Base-by-base conservation (phyloP, 2,113 vertebrate genomes). In the Erythrocercus mccallii region DNA sequence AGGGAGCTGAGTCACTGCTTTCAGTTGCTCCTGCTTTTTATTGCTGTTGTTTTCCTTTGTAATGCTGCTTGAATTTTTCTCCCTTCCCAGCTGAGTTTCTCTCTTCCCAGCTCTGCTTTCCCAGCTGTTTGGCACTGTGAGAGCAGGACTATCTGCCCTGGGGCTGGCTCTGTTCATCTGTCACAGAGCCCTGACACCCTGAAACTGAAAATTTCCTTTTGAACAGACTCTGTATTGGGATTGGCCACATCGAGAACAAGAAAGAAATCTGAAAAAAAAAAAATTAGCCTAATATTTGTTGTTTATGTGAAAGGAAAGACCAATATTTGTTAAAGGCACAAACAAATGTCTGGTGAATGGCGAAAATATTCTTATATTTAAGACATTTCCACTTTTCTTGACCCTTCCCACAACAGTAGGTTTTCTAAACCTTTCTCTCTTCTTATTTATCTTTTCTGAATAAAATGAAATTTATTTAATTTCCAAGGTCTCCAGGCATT, bases 111-210 rank as follows among this genome's bases (percentile, higher is more conserved):
- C 12, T 11, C 7, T 60, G 35, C 57, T 81, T 42, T n/a, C 27
- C 38, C 48, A 90, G 35, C 30, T 68, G 14, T 64, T 85, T 51
- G 42, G n/a, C 47, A 28, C 42, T 8, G 28, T 45, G 51, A 33
- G 73, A 92, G 5, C 37, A 50, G 37, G 74, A 13, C 5, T 47
- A 1, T 38, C 24, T 76, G 5, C 14, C 78, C 48, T 71, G 40
- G 14, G 38, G 70, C 79, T 79, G 33, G 10, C 48, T 40, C 12
- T 44, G 68, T 23, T 80, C 68, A 61, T 76, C 48, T 84, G 61
- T n/a, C 54, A 54, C 3, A 2, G 68, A 31, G 13, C 9, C 65
- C 54, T 0, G 10, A 57, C 50, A 54, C n/a, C 1, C 2, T 3
- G 19, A 60, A 91, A 84, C 16, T 5, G 38, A 64, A 70, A 78